A percentile compares a stretch with the other conserved stretches of the same genome.
Conservation (phyloP, 2,888 invertebrate species). For the Drosophila rellima region DNA sequence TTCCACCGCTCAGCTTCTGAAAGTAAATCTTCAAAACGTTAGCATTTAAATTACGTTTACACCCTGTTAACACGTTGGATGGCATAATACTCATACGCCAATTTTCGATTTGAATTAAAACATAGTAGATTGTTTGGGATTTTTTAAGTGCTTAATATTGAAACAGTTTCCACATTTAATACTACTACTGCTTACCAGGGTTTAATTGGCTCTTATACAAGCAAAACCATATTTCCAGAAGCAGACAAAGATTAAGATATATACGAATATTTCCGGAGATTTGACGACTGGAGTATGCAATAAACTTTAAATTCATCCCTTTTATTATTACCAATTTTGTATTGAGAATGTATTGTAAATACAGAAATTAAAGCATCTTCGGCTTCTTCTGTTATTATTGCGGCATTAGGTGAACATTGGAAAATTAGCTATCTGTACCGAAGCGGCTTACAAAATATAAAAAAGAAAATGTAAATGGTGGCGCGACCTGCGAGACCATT, state of each 20-base stretch:
- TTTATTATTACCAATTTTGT: not conserved
- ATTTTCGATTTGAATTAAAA: not conserved
- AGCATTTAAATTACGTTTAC: slow-evolving; percentile 71
- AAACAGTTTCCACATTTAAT: too few species aligned
- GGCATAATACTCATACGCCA: slow-evolving; percentile 7
- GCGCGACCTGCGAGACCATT: slow-evolving; percentile 68
- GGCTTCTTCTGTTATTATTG: not conserved
- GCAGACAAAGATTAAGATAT: not conserved
- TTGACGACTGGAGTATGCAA: not conserved
- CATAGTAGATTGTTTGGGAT: too few species aligned
- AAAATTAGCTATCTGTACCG: slow-evolving; percentile 65
- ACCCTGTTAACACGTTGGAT: slow-evolving; percentile 55
- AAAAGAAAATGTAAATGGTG: slow-evolving; percentile 65
- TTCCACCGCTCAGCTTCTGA: not conserved
- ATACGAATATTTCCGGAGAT: not conserved
- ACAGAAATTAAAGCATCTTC: slow-evolving; percentile 2
- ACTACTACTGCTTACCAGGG: too few species aligned
- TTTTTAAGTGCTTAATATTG: not conserved
- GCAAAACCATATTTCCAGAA: not conserved
- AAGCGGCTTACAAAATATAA: slow-evolving; percentile 50
- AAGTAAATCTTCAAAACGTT: slow-evolving; percentile 41
- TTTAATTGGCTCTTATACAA: not conserved
- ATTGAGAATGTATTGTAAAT: not conserved
- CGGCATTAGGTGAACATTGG: slow-evolving; percentile 27
- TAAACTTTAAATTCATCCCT: too few species aligned